Percentiles rank a stretch among this genome's conserved stretches.
These are phyloP conservation scores for Mustela nigripes DNA, from an alignment of 2,113 vertebrate genomes.

Conservation along the genomic window DNA sequence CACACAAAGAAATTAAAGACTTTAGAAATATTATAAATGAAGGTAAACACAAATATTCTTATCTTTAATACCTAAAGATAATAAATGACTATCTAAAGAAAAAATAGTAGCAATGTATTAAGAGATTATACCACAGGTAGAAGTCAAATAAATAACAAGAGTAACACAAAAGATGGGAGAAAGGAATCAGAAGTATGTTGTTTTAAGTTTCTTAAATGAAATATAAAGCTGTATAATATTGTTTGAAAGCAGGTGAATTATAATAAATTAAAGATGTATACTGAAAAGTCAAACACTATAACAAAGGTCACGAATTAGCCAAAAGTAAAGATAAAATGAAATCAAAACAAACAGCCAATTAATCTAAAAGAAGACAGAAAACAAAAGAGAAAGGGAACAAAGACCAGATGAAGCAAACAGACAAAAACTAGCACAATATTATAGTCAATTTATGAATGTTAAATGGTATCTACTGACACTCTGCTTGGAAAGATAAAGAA, in stretches of 20 bases:
- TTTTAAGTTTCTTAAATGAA: neutral
- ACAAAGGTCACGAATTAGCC: neutral
- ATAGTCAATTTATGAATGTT: neutral
- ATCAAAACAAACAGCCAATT: neutral
- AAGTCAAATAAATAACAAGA: neutral
- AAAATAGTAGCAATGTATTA: neutral
- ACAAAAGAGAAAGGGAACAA: neutral
- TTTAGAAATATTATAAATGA: neutral
- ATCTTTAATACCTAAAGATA: neutral
- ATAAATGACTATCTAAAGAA: neutral
- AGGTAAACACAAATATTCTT: neutral
- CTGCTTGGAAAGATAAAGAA: neutral
- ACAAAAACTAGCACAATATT: neutral
- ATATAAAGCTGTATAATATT: neutral
- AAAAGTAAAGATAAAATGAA: neutral
- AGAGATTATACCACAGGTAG: neutral
- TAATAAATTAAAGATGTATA: neutral
- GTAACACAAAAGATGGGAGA: neutral
- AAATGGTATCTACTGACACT: neutral
- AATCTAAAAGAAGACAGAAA: neutral
- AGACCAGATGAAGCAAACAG: neutral
- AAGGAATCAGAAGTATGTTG: neutral
- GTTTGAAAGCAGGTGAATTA: neutral
- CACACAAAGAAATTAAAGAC: neutral
- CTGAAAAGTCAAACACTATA: neutral